Base-by-base conservation (phyloP, 2,797 vertebrate species). In the Malacoctenus gilli region DNA sequence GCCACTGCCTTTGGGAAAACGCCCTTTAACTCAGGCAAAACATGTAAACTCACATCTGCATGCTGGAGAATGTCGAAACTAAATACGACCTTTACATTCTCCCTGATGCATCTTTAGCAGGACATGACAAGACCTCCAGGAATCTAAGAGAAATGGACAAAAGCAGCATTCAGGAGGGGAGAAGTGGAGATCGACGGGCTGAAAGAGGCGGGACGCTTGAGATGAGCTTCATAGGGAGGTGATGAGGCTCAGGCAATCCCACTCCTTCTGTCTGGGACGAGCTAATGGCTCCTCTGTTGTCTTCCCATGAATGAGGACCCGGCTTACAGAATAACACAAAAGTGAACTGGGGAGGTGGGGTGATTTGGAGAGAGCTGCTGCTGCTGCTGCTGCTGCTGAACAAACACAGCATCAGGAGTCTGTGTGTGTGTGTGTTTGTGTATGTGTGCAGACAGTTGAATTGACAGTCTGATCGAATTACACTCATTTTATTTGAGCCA, bases 241-340 rank as follows among this genome's bases (percentile, higher is more conserved):
- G 72, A 83, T 76, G 80, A 81, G 68, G 62, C 60, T 75, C 56
- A 57, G 62, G 71, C 75, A 73, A 79, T 82, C 78, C 80, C 67
- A 34, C 10, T 51, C 59, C 60, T 37, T 70, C 63, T 46, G 68
- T 82, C 77, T 85, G 81, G 62, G 57, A 72, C 59, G 31, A 67
- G 54, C 53, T 84, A 87, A 88, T 83, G 72, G 67, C 62, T 79
- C 70, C 68, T 64, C 75, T 8, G 38, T 80, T 86, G 79, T 85
- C 46, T 53, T 68, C 68, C 4, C 53, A 58, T 84, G 77, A 88
- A 87, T 82, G 59, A 79, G 25, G 42, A 59, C 47, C 28, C 20
- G 49, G 52, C 61, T 75, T 25, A 41, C 30, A 65, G 32, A 79
- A 70, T 61, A 61, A 61, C 68, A 74, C 62, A 71, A 68, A 76